phyloP scores from a whole-genome alignment of 2,113 vertebrate genomes.

The Chlorodrepanis virens region DNA sequence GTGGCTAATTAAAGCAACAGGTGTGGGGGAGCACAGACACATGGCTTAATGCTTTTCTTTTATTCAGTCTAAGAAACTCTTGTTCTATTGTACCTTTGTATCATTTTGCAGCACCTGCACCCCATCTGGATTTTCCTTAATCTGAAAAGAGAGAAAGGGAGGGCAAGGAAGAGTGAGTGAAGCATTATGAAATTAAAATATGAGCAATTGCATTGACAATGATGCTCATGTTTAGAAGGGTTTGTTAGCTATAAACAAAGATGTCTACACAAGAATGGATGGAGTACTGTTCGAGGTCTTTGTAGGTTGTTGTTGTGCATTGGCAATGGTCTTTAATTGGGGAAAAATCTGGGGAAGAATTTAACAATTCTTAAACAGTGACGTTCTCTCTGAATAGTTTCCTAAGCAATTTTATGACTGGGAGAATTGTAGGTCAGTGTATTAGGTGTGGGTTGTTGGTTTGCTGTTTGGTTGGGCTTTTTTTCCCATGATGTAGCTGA shows the following conservation, averaged over 20 bases:
- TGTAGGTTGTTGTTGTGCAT: background rate
- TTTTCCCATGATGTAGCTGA: background rate
- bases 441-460: background rate
- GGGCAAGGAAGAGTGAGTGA: background rate
- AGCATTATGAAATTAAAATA: background rate
- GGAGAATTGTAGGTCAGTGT: background rate
- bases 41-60: background rate
- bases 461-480: background rate
- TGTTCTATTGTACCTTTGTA: constrained; percentile 85
- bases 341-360: background rate
- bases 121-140: constrained; percentile 90
- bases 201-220: background rate
- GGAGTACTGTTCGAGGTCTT: background rate
- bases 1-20: background rate
- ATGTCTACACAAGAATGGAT: background rate
- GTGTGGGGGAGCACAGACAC: background rate
- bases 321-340: background rate
- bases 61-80: background rate
- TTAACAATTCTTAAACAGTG: background rate
- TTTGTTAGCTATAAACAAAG: background rate
- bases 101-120: constrained; percentile 97
- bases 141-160: constrained; percentile 70
- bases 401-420: background rate
- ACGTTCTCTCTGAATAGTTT: background rate
- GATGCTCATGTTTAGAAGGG: background rate